Conservation (phyloP, 2,888 invertebrate genomes). For the Drosophila silvestris region DNA sequence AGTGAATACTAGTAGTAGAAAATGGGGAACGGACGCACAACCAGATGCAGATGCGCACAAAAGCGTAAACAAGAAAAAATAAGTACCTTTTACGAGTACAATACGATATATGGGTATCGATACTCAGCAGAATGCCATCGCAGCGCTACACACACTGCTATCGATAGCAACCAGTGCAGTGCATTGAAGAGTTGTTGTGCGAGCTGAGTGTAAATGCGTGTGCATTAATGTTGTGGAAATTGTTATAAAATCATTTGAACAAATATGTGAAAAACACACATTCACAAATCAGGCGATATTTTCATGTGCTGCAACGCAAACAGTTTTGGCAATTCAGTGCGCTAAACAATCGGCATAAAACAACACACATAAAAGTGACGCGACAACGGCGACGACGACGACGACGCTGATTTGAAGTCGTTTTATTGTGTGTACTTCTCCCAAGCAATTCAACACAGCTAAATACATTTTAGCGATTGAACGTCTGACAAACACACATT, state of each 20-base stretch:
- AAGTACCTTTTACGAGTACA: slow-evolving; percentile 14
- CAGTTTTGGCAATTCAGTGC: slow-evolving; percentile 22
- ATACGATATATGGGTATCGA: slow-evolving; percentile 29
- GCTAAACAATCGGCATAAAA: slow-evolving; percentile 39
- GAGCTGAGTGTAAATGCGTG: slow-evolving; percentile 40
- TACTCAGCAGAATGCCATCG: slow-evolving; percentile 17
- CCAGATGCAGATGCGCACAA: slow-evolving; percentile 46
- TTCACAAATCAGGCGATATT: slow-evolving; percentile 13
- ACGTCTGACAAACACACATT: slow-evolving; percentile 35
- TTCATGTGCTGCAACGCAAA: slow-evolving; percentile 19
- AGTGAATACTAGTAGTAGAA: slow-evolving; percentile 12
- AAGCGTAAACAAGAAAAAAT: slow-evolving; percentile 37
- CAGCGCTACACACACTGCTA: slow-evolving; percentile 15
- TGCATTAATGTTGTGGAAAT: slow-evolving; percentile 62
- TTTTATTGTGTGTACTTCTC: slow-evolving; percentile 29
- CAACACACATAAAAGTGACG: slow-evolving; percentile 61
- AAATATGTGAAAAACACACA: slow-evolving; percentile 54
- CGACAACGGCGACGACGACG: slow-evolving; percentile 59
- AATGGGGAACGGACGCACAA: slow-evolving; percentile 52
- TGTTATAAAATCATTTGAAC: slow-evolving; percentile 63
- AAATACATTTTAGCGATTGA: slow-evolving; percentile 46
- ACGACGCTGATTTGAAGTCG: slow-evolving; percentile 52
- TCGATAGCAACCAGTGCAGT: slow-evolving; percentile 39
- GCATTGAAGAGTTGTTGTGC: slow-evolving; percentile 45
- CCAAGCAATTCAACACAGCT: slow-evolving; percentile 45